Conservation (phyloP, 2,797 vertebrate species). For the Cuniculus paca region DNA sequence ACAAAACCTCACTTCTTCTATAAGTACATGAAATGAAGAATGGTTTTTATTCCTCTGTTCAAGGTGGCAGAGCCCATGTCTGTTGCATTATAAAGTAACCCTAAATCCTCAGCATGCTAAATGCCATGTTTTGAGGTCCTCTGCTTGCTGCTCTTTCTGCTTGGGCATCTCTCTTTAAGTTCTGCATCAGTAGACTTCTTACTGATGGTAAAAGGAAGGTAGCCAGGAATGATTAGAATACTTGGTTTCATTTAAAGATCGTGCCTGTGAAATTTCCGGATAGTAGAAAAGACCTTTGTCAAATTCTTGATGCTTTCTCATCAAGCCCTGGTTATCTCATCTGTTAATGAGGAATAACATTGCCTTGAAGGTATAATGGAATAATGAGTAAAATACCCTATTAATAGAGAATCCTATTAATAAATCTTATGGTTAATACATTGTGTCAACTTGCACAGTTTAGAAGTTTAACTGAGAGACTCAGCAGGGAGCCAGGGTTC, state of each 20-base stretch:
- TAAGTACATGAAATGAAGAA: not conserved
- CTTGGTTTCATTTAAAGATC: slow-evolving; percentile 20
- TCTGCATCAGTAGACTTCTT: not conserved
- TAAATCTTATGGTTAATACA: too few relatives aligned
- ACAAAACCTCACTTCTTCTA: not conserved
- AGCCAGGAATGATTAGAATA: not conserved
- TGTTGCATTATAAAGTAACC: not conserved
- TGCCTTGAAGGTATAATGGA: not conserved
- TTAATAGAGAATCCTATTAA: not conserved
- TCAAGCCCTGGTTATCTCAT: not conserved
- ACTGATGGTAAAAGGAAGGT: not conserved
- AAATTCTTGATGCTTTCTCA: slow-evolving; percentile 24
- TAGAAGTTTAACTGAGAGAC: too few relatives aligned
- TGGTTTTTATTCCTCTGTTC: not conserved
- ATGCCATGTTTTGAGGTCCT: not conserved
- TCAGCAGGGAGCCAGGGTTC: too few relatives aligned
- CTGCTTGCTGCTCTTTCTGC: not conserved
- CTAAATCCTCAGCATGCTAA: not conserved
- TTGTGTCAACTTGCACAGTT: too few relatives aligned
- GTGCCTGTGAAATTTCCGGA: not conserved
- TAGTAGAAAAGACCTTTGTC: not conserved
- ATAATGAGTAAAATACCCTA: not conserved
- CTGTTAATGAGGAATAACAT: not conserved
- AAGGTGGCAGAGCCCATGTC: not conserved
- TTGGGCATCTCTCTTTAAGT: not conserved